Base-by-base conservation (phyloP, 2,888 invertebrate genomes). In the Globia sparganii region DNA sequence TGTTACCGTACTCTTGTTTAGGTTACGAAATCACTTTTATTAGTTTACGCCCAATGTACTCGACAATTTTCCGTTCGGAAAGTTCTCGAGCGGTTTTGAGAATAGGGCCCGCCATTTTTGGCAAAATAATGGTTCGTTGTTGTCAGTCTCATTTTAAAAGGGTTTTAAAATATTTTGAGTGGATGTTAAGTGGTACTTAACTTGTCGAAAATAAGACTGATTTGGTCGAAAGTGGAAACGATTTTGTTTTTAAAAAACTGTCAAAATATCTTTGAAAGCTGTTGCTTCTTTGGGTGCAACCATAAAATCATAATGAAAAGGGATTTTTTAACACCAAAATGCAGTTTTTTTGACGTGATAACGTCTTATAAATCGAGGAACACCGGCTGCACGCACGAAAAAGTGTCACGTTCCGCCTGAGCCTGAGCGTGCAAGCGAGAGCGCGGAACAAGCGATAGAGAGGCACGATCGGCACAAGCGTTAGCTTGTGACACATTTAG, bases 1-100 rank as follows among this genome's bases (percentile, higher is more conserved):
- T 81, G 85, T 87, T 88, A 86, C 86, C 72, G 78, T 74, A 72
- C 59, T 72, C 72, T 84, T 81, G 85, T 84, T 75, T 82, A 15
- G 58, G 68, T 85, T 68, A 64, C 37, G 65, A 75, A 80, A 78
- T 80, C 65, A 58, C 9, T 74, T 67, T 31, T 72, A 65, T 65
- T 67, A 53, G 75, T 84, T 67, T 37, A 77, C 40, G 74, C 58
- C 1, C 31, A 40, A 76, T 72, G 49, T 74, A 49, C 13, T 77
- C 73, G 68, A 46, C 0, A 81, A 67, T 72, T 53, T 86, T 64
- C 8, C 43, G 61, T 49, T 62, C 37, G 25, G 28, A 5, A 66
- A 18, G n/a, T 75, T 86, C 15, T 80, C 74, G 77, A 74, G 53
- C 31, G 72, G 28, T 83, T 78, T 73, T 28, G 58, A 72, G n/a